Conservation (phyloP, 1,140 invertebrate species). For the Lepeophtheirus salmonis region DNA sequence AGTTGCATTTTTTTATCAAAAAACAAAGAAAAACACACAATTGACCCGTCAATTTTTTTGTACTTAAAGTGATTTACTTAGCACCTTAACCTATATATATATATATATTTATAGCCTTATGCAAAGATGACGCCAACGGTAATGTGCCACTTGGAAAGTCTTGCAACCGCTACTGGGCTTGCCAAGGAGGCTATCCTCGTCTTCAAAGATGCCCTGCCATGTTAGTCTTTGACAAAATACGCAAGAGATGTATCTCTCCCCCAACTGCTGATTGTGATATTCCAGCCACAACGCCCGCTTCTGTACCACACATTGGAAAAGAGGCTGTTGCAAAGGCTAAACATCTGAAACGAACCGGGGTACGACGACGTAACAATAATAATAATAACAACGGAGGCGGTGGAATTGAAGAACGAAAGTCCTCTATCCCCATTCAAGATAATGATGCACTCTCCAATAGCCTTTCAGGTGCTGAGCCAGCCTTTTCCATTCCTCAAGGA, state of each 20-base stretch:
- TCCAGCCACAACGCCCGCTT: constrained; percentile 19
- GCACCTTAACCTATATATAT: no score
- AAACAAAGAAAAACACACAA: no score
- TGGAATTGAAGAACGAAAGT: background rate
- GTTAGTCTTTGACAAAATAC: constrained; percentile 65
- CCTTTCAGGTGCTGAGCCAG: background rate
- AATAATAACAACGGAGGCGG: no score
- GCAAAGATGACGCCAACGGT: constrained; percentile 67
- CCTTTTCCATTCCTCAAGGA: background rate
- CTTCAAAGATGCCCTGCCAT: constrained; percentile 71
- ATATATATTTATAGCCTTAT: constrained; percentile 49
- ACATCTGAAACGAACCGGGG: background rate
- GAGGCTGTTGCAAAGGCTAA: background rate
- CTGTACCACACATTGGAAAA: background rate
- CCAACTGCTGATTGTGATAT: constrained; percentile 64
- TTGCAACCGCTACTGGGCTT: constrained; percentile 81
- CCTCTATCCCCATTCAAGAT: background rate
- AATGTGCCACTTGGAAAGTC: constrained; percentile 58
- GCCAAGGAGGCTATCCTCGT: constrained; percentile 72
- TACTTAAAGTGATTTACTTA: no score
- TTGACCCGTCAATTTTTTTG: no score
- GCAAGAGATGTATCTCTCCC: constrained; percentile 61
- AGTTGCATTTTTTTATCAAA: no score
- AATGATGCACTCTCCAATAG: no score
- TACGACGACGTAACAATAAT: background rate